phyloP scores from a whole-genome alignment of 1,140 invertebrate species.

The Zaprionus nigranus region DNA sequence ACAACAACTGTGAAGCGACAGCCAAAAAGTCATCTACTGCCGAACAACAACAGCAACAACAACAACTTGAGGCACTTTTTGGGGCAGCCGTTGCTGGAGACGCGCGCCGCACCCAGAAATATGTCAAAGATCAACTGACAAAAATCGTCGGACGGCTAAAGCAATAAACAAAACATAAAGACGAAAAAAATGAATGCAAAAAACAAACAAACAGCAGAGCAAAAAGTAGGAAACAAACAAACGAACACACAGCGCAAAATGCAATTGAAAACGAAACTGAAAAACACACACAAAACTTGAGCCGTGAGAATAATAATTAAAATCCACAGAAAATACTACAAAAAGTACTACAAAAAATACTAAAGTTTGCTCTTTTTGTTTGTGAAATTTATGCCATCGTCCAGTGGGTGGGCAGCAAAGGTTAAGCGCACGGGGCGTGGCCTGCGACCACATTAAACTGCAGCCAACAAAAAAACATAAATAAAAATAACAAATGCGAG shows the following conservation, averaged over 20 bases:
- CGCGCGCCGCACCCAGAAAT: constrained; percentile 73
- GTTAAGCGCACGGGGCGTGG: constrained; percentile 41
- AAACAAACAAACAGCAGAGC: constrained; percentile 10
- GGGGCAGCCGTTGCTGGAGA: constrained; percentile 12
- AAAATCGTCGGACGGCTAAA: constrained; percentile 67
- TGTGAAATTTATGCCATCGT: constrained; percentile 59
- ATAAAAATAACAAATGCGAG: not conserved
- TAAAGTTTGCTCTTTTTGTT: constrained; percentile 12
- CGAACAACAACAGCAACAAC: constrained; percentile 34
- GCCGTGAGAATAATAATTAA: constrained; percentile 79
- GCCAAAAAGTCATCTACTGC: constrained; percentile 76
- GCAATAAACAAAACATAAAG: constrained; percentile 67
- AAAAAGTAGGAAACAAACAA: constrained; percentile 54
- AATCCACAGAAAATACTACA: not conserved
- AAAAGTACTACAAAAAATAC: not conserved
- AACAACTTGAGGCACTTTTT: constrained; percentile 36
- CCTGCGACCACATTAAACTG: constrained; percentile 19
- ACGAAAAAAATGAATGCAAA: not conserved
- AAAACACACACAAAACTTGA: constrained; percentile 36
- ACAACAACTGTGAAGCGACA: constrained; percentile 58
- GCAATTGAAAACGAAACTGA: constrained; percentile 74
- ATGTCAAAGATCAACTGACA: constrained; percentile 83
- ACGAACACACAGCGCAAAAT: constrained; percentile 39
- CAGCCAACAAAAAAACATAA: constrained; percentile 29
- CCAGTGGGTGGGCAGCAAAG: constrained; percentile 47